Percentiles rank a stretch among this genome's conserved stretches.
phyloP scores from a whole-genome alignment of 2,797 vertebrate species.

The Dromococcyx pavoninus region DNA sequence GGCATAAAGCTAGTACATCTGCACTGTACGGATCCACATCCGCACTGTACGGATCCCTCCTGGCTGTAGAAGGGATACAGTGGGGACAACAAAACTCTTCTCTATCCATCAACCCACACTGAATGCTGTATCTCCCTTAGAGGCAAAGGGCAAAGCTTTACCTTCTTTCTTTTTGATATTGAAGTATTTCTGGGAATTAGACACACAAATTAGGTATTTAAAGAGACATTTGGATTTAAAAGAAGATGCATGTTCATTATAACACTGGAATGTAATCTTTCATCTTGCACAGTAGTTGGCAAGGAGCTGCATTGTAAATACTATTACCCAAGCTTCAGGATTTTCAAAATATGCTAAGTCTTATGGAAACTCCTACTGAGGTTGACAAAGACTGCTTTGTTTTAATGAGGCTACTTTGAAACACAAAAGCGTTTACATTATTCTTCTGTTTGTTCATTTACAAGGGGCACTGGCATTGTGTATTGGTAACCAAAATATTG shows the following conservation, averaged over 20 bases:
- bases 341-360: background rate
- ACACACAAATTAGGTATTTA: background rate
- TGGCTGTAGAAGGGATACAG: background rate
- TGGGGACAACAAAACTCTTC: background rate
- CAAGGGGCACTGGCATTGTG: background rate
- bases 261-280: background rate
- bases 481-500: background rate
- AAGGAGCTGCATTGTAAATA: background rate
- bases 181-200: background rate
- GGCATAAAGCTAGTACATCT: background rate
- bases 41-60: background rate
- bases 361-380: background rate
- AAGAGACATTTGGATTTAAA: background rate
- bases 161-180: background rate
- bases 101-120: background rate
- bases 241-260: background rate
- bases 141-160: background rate
- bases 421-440: background rate
- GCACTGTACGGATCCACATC: too few species aligned
- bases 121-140: background rate
- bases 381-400: background rate
- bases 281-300: background rate
- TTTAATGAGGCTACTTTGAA: background rate
- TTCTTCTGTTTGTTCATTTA: background rate
- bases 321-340: background rate